phyloP scores from a whole-genome alignment of 2,888 invertebrate genomes.

The Acronicta alni region DNA sequence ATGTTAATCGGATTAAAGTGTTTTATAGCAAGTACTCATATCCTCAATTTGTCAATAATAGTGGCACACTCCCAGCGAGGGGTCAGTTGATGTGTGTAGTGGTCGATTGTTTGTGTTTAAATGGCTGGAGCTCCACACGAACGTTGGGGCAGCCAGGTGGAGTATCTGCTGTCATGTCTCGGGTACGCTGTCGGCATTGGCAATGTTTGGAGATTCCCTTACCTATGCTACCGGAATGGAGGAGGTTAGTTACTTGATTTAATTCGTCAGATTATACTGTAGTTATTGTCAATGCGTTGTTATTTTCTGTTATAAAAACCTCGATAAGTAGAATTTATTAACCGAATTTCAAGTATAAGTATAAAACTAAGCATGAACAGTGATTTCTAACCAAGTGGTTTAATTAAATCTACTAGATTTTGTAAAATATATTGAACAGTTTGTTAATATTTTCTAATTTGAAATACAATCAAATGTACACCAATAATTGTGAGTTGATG shows the following conservation, averaged over 20 bases:
- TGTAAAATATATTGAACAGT: too few species aligned
- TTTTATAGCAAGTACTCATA: slow-evolving; percentile 60
- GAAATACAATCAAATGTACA: too few species aligned
- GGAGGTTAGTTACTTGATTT: slow-evolving; percentile 89
- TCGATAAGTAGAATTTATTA: too few species aligned
- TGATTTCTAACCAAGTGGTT: too few species aligned
- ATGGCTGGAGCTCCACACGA: slow-evolving; percentile 86
- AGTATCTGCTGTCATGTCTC: slow-evolving; percentile 94
- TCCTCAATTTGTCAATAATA: slow-evolving; percentile 67
- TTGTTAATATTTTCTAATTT: too few species aligned
- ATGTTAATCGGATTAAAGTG: slow-evolving; percentile 35
- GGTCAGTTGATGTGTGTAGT: slow-evolving; percentile 56
- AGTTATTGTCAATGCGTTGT: too few species aligned
- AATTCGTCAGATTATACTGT: too few species aligned
- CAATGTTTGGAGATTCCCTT: slow-evolving; percentile 96
- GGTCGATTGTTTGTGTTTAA: slow-evolving; percentile 53
- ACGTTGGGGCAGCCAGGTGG: slow-evolving; percentile 93
- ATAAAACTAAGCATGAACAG: too few species aligned
- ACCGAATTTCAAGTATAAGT: too few species aligned
- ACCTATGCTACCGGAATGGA: slow-evolving; percentile 95
- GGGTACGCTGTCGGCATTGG: slow-evolving; percentile 96
- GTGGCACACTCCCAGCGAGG: slow-evolving; percentile 45
- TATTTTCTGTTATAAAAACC: too few species aligned
- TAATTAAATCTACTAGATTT: too few species aligned
- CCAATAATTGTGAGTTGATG: too few species aligned